Evolutionary conservation across 2,797 vertebrate species (phyloP).

Genomic region (Siniperca scherzeri): DNA sequence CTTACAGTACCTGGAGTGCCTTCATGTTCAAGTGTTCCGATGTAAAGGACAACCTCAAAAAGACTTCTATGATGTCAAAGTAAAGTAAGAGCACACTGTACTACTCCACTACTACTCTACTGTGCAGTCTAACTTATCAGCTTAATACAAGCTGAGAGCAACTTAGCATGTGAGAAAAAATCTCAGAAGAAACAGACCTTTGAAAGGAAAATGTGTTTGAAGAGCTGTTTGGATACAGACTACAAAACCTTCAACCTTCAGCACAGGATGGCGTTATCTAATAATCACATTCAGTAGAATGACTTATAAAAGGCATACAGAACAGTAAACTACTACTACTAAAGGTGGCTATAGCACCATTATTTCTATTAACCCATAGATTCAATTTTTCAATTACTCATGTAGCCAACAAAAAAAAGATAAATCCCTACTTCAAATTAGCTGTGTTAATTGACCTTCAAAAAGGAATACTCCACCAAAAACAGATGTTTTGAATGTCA

Average conservation of each 20-base stretch:
- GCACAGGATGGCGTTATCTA: not conserved
- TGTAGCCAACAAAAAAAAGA: not conserved
- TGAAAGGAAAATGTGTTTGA: slow-evolving; percentile 45
- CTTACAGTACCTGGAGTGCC: slow-evolving; percentile 37
- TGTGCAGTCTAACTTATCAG: not conserved
- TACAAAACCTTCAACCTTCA: slow-evolving; percentile 35
- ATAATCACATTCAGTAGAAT: not conserved
- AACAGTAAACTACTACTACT: not conserved
- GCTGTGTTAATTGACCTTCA: not conserved
- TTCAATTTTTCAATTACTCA: not conserved
- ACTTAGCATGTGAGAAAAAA: not conserved
- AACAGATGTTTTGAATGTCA: not conserved
- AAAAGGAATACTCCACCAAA: not conserved
- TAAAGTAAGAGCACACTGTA: not conserved
- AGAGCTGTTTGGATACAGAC: slow-evolving; percentile 27
- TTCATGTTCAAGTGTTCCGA: slow-evolving; percentile 33
- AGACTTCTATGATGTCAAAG: not conserved
- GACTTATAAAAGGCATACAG: not conserved
- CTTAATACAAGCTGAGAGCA: not conserved
- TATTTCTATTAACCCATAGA: too few relatives aligned
- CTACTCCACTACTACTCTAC: too few relatives aligned
- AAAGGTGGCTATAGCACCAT: not conserved
- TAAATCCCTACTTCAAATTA: not conserved
- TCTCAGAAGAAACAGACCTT: slow-evolving; percentile 26
- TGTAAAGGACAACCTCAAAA: not conserved